phyloP scores from a whole-genome alignment of 2,797 vertebrate species.

The Characodon lateralis region DNA sequence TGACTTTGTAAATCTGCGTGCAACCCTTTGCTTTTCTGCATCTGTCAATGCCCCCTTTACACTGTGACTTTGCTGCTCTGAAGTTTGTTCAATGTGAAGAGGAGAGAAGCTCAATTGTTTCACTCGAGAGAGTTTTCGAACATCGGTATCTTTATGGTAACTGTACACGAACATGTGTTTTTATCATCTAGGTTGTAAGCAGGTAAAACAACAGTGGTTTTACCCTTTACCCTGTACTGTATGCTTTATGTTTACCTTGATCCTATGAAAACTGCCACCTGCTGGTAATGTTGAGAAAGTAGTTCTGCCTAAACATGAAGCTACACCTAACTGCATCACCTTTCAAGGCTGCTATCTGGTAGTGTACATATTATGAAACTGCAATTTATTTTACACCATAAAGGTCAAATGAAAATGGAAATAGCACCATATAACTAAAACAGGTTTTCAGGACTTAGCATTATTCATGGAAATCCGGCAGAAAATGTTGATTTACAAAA shows the following conservation, averaged over 20 bases:
- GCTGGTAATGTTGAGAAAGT: constrained; percentile 54
- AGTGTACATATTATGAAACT: constrained; percentile 73
- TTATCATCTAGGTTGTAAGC: constrained; percentile 63
- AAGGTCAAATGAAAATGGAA: constrained; percentile 63
- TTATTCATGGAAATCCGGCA: constrained; percentile 32
- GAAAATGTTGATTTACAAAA: constrained; percentile 33
- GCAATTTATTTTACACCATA: constrained; percentile 75
- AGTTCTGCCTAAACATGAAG: constrained; percentile 32
- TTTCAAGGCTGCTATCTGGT: constrained; percentile 51
- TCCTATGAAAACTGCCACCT: constrained; percentile 68
- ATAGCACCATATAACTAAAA: constrained; percentile 36
- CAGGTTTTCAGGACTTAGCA: constrained; percentile 27
- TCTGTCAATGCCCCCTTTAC: constrained; percentile 63
- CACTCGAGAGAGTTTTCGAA: constrained; percentile 40
- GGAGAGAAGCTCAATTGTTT: constrained; percentile 27
- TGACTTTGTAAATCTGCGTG: constrained; percentile 41
- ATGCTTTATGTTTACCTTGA: constrained; percentile 67
- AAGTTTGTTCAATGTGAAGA: constrained; percentile 44
- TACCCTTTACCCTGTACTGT: constrained; percentile 45
- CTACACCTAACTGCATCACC: constrained; percentile 41
- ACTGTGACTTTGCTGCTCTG: constrained; percentile 68
- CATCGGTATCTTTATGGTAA: constrained; percentile 36
- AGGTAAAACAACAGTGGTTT: constrained; percentile 63
- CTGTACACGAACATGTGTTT: constrained; percentile 60
- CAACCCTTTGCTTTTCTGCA: constrained; percentile 53